Evolutionary conservation across 2,888 invertebrate species (phyloP).

Genomic region (Leptodirus hochenwartii): DNA sequence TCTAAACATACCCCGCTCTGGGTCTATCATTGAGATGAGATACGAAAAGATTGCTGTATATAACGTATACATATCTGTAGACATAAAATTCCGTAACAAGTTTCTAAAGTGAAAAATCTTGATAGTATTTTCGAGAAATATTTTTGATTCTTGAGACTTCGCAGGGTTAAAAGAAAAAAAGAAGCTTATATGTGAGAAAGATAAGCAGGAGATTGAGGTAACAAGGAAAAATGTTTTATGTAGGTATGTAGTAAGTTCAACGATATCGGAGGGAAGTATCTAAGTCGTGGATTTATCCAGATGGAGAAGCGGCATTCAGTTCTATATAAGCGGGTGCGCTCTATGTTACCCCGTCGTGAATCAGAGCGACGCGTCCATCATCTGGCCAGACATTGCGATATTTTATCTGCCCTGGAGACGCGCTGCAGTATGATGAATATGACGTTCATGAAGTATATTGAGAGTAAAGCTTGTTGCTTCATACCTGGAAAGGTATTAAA

Average conservation of each 20-base stretch:
- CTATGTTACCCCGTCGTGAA: constrained; percentile 69
- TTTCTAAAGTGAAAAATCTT: no score
- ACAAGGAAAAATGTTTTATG: constrained; percentile 14
- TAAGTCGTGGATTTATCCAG: constrained; percentile 68
- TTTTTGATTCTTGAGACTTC: no score
- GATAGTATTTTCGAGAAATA: no score
- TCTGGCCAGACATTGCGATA: constrained; percentile 74
- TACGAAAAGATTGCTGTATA: no score
- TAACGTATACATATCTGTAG: no score
- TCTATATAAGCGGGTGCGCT: constrained; percentile 61
- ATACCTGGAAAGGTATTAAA: constrained; percentile 89
- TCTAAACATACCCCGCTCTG: no score
- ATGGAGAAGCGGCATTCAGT: constrained; percentile 59
- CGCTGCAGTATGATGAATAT: constrained; percentile 81
- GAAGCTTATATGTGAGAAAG: no score
- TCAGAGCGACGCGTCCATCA: constrained; percentile 76
- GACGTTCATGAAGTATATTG: constrained; percentile 82
- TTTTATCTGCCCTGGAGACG: constrained; percentile 78
- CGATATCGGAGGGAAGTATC: constrained; percentile 48
- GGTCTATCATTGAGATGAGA: no score
- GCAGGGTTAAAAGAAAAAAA: no score
- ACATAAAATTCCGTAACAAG: no score
- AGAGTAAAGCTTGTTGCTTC: constrained; percentile 69
- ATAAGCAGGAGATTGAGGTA: no score
- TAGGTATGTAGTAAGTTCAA: constrained; percentile 69